Base-by-base conservation (phyloP, 2,888 invertebrate genomes). In the Napeogenes sylphis region DNA sequence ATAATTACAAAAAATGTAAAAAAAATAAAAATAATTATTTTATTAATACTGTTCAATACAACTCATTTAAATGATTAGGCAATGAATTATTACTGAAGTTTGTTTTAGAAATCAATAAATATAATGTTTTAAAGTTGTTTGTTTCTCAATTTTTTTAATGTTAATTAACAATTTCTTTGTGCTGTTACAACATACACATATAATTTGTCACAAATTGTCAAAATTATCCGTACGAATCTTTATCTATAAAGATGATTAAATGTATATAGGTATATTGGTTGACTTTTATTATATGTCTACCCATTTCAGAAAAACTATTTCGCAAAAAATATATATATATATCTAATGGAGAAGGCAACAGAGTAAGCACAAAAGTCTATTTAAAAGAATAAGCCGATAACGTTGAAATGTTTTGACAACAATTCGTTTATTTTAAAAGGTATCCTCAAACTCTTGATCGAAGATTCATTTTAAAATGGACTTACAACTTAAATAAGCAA, bases 161-260 rank as follows among this genome's bases (percentile, higher is more conserved):
- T 57, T 56, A 56, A 47, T 55, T 6, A 47, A 62, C 6, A 45
- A 57, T 46, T 21, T 54, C 53, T 60, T 56, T 55, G 55, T 35
- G 46, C 56, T 60, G 54, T 59, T 35, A 59, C 53, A 59, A 30
- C 30, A 35, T 21, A 21, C 21, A 21, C 59, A 30, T 30, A 45
- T 8, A 12, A 45, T 35, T 56, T 53, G 56, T 56, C 56, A 55
- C 46, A 21, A 21, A 21, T 42, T 56, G 55, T 63, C 59, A 56
- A 66, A 69, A 61, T 62, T 63, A 67, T 65, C 61, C 70, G 61
- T 65, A 62, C 53, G 62, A 51, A 30, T 69, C 63, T 70, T 69
- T 67, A 58, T 68, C 67, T 71, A 70, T 71, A 71, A 71, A 75
- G 73, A 75, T 71, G 68, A 75, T 71, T 75, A 75, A 71, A 75